Base-by-base conservation (phyloP, 1,140 invertebrate genomes). In the Drosophila funebris region DNA sequence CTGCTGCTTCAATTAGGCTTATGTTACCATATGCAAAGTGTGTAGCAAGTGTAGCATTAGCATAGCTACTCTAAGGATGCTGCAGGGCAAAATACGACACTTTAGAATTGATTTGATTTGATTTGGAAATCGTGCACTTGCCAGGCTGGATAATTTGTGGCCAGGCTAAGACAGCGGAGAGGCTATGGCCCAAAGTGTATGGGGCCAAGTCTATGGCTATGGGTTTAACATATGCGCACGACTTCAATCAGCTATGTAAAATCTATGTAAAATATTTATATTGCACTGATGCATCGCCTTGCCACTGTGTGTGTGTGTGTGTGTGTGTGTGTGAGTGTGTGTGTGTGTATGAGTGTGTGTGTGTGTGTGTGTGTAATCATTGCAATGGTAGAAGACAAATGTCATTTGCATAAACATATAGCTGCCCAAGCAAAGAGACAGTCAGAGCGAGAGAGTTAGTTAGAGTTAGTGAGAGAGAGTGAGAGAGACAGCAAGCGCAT, bases 231-330 rank as follows among this genome's bases (percentile, higher is more conserved):
- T 84, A 79, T 84, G 80, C 60, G 75, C 77, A 75, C 58, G 78
- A 78, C 83, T 87, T 78, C 82, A 85, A 85, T 85, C 82, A 85
- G 82, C 83, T 85, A 88, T 88, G 83, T 87, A 82, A 85, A 85
- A 85, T 85, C 82, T 85, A 85, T 85, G 83, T 85, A 85, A 85
- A 85, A 85, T 85, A 85, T 85, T 85, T 85, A 85, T 85, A 78
- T 76, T 85, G 71, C 78, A 75, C 69, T 87, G 82, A 81, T 81
- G 81, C 76, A 84, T 63, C 56, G 22, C 13, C n/a, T n/a, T n/a
- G n/a, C n/a, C n/a, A n/a, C 31, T 31, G 14, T 7, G 13, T 67
- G 71, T 60, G 69, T 76, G 81, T 43, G 18, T 20, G 13, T 50
- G 9, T 46, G 31, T 46, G 8, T 44, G 20, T 48, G n/a, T n/a